Conservation (phyloP, 2,797 vertebrate genomes). For the Buphagus erythrorhynchus region DNA sequence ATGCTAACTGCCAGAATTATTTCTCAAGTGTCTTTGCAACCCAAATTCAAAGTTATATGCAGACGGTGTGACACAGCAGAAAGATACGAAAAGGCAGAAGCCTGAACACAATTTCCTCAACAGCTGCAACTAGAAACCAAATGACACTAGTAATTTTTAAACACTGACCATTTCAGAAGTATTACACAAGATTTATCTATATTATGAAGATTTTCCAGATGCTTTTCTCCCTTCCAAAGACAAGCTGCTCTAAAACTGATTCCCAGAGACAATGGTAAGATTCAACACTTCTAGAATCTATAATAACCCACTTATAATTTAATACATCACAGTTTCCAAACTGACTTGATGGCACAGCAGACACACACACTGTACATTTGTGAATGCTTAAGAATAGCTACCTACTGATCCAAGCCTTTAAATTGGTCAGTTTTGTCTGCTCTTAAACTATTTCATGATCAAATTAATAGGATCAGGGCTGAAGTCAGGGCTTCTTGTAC, state of each 20-base stretch:
- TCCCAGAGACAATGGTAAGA: not conserved
- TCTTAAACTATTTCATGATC: not conserved
- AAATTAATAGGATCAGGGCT: not conserved
- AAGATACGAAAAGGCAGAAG: not conserved
- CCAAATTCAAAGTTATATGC: not conserved
- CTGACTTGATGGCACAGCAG: not conserved
- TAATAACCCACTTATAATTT: not conserved
- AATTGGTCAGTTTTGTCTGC: not conserved
- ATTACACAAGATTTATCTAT: not conserved
- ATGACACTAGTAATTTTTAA: not conserved
- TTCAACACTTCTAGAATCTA: not conserved
- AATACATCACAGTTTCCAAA: not conserved
- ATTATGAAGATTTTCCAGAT: not conserved
- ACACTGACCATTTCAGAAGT: not conserved
- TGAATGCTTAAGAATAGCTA: not conserved
- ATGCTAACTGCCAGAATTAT: not conserved
- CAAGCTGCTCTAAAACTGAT: not conserved
- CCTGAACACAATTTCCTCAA: not conserved
- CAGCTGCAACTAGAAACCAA: not conserved
- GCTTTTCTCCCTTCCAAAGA: not conserved
- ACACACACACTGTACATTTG: not conserved
- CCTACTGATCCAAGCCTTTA: not conserved
- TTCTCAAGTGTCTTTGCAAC: conserved; percentile 28
- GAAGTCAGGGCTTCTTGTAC: not conserved
- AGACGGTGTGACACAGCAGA: not conserved